phyloP scores from a whole-genome alignment of 2,888 invertebrate genomes.

The Lycaena phlaeas region DNA sequence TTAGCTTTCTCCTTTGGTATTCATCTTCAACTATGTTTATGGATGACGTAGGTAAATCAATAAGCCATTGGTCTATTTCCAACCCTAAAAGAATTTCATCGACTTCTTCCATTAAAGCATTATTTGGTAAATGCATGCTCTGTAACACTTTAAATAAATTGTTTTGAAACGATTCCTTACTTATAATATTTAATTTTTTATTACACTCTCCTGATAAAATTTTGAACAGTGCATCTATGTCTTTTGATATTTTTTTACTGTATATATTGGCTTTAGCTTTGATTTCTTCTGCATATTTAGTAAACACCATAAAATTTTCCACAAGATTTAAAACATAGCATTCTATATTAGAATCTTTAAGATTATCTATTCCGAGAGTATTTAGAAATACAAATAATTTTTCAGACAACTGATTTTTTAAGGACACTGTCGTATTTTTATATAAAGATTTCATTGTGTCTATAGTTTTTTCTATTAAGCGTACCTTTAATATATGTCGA shows the following conservation, averaged over 20 bases:
- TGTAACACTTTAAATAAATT: constrained; percentile 30
- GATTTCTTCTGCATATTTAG: constrained; percentile 33
- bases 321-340: constrained; percentile 31
- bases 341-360: constrained; percentile 20
- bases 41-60: constrained; percentile 32
- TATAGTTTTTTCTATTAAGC: constrained; percentile 36
- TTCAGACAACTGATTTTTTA: constrained; percentile 36
- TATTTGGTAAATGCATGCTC: constrained; percentile 38
- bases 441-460: constrained; percentile 29
- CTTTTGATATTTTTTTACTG: constrained; percentile 32
- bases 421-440: constrained; percentile 25
- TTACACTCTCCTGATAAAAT: background rate
- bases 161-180: background rate
- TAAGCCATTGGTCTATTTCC: constrained; percentile 47
- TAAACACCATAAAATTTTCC: constrained; percentile 37
- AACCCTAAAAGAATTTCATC: constrained; percentile 37
- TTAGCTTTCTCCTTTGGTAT: constrained; percentile 27
- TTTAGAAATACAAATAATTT: constrained; percentile 29
- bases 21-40: constrained; percentile 23
- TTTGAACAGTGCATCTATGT: constrained; percentile 20
- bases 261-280: constrained; percentile 33
- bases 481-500: constrained; percentile 32
- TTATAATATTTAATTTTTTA: background rate
- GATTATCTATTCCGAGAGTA: constrained; percentile 13
- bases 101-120: constrained; percentile 37